These are phyloP conservation scores for Corapipo altera DNA, from an alignment of 2,113 vertebrate genomes.

Conservation along the genomic window DNA sequence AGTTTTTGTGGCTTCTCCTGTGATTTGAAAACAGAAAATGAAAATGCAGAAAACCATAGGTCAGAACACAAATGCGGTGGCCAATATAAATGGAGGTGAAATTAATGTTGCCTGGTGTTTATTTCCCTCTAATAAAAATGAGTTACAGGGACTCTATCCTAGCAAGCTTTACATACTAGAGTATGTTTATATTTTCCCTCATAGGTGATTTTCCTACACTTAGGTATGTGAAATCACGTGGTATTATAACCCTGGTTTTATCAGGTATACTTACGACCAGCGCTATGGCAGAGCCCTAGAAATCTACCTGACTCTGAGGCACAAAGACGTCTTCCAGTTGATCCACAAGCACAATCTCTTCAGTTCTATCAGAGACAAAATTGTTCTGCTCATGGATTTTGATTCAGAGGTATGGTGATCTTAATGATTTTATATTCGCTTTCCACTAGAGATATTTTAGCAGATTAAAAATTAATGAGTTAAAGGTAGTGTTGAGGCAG, in stretches of 20 bases:
- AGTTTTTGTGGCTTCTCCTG: neutral
- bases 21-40: neutral
- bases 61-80: neutral
- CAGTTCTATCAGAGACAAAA: conserved; percentile 96
- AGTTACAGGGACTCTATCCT: neutral
- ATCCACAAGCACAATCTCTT: conserved; percentile 99
- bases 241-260: neutral
- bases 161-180: neutral
- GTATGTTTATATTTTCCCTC: neutral
- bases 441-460: neutral
- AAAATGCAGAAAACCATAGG: neutral
- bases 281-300: conserved; percentile 94
- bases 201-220: neutral
- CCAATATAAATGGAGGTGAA: neutral
- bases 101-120: neutral
- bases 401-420: conserved; percentile 88
- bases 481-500: neutral
- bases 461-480: neutral
- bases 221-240: neutral
- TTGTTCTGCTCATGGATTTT: conserved; percentile 98
- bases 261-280: conserved; percentile 95
- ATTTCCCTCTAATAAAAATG: neutral
- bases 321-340: conserved; percentile 96
- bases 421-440: neutral
- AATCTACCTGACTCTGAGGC: conserved; percentile 92